Conservation (phyloP, 1,140 invertebrate genomes). For the Bactericera cockerelli region DNA sequence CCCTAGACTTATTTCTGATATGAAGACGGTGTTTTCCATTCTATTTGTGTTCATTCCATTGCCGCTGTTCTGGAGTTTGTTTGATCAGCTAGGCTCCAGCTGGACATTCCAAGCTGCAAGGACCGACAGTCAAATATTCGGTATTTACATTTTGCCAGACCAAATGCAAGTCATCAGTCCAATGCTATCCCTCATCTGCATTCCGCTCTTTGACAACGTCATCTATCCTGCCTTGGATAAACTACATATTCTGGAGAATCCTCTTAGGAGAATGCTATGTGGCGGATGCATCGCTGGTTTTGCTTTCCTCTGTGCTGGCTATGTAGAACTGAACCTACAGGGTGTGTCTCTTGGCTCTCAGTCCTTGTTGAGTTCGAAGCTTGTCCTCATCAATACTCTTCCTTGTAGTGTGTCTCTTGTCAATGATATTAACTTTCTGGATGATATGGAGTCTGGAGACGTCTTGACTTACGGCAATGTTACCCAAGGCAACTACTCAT, state of each 20-base stretch:
- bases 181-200: conserved; percentile 65
- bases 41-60: conserved; percentile 64
- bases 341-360: conserved; percentile 20
- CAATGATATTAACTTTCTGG: not conserved
- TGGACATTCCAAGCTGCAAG: conserved; percentile 89
- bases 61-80: conserved; percentile 80
- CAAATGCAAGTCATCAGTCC: conserved; percentile 84
- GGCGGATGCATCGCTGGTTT: conserved; percentile 65
- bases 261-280: conserved; percentile 56
- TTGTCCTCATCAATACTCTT: not conserved
- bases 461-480: not conserved
- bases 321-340: conserved; percentile 66
- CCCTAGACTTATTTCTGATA: conserved; percentile 47
- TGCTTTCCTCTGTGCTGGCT: conserved; percentile 75
- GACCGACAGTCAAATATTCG: conserved; percentile 68
- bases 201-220: conserved; percentile 66
- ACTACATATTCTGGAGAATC: conserved; percentile 36
- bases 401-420: not conserved
- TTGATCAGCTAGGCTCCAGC: conserved; percentile 76
- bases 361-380: not conserved
- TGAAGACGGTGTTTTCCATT: conserved; percentile 54
- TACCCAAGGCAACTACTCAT: not conserved
- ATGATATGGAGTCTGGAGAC: not conserved
- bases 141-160: conserved; percentile 57
- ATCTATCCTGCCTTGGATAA: conserved; percentile 46